Conservation (phyloP, 2,113 vertebrate genomes). For the Nothobranchius furzeri region DNA sequence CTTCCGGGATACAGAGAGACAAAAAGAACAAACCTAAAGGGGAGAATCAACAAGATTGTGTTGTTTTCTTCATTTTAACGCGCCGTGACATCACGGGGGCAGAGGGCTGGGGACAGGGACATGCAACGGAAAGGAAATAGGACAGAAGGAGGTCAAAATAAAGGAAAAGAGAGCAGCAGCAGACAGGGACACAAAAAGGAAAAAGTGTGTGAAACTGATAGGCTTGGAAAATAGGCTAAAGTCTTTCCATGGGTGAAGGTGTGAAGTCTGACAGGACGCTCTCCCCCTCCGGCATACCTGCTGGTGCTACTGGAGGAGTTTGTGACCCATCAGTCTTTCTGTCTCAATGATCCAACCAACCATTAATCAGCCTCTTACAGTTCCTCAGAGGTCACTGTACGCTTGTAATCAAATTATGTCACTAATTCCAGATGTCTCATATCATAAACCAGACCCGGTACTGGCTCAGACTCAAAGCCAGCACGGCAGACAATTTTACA, state of each 20-base stretch:
- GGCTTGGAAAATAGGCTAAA: conserved; percentile 7
- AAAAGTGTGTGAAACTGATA: conserved; percentile 44
- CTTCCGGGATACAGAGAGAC: conserved; percentile 26
- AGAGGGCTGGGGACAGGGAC: conserved; percentile 12
- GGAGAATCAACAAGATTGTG: conserved; percentile 19
- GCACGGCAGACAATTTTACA: conserved; percentile 24
- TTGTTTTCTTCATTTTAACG: conserved; percentile 37
- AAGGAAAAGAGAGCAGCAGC: conserved; percentile 2
- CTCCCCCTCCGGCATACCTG: conserved; percentile 2
- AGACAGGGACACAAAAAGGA: not conserved
- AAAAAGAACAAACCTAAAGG: conserved; percentile 33
- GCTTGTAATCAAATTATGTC: conserved; percentile 53
- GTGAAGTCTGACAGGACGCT: conserved; percentile 39
- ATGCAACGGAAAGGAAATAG: conserved; percentile 29
- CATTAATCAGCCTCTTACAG: conserved; percentile 17
- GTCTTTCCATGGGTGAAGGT: conserved; percentile 34
- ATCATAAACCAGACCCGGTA: conserved; percentile 45
- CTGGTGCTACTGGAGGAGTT: conserved; percentile 3
- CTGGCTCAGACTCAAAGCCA: conserved; percentile 34
- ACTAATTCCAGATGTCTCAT: conserved; percentile 56
- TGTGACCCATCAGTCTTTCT: conserved; percentile 22
- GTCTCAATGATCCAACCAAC: conserved; percentile 17
- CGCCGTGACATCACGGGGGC: conserved; percentile 37
- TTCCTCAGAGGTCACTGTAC: conserved; percentile 16
- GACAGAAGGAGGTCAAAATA: conserved; percentile 45